Conservation (phyloP, 2,797 vertebrate species). For the Gymnothorax javanicus region DNA sequence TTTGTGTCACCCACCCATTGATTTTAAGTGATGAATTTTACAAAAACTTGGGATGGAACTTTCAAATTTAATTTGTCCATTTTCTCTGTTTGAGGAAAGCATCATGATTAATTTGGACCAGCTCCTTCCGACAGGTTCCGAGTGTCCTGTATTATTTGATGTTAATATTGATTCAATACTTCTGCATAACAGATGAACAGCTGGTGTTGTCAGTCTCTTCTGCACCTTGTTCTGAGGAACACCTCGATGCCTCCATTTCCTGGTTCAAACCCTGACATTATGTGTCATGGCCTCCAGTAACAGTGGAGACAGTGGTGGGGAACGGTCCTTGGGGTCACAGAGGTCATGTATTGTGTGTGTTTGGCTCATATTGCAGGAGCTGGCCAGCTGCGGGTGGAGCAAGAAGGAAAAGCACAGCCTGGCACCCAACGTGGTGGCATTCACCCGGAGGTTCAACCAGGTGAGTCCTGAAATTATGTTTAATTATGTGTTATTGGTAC, state of each 20-base stretch:
- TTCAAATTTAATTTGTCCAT: background rate
- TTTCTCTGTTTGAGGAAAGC: background rate
- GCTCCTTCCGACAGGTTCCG: background rate
- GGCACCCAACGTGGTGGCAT: conserved; percentile 91
- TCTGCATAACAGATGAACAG: background rate
- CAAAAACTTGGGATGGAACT: background rate
- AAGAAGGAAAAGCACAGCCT: conserved; percentile 94
- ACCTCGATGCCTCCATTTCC: background rate
- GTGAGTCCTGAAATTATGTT: conserved; percentile 58
- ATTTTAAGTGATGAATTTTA: background rate
- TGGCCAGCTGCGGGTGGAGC: conserved; percentile 94
- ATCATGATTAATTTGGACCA: background rate
- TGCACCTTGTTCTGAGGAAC: background rate
- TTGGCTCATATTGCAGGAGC: conserved; percentile 77
- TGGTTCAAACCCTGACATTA: background rate
- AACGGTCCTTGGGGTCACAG: background rate
- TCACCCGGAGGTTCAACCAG: conserved; percentile 97
- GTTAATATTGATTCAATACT: background rate
- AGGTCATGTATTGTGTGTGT: conserved; percentile 14
- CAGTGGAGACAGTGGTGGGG: background rate
- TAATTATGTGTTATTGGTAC: too few species aligned
- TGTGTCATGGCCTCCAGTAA: background rate
- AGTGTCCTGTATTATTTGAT: background rate
- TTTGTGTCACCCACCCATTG: background rate
- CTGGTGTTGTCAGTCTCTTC: background rate